Evolutionary conservation across 2,113 vertebrate genomes (phyloP).

Genomic region (Plecturocebus donacophilus): DNA sequence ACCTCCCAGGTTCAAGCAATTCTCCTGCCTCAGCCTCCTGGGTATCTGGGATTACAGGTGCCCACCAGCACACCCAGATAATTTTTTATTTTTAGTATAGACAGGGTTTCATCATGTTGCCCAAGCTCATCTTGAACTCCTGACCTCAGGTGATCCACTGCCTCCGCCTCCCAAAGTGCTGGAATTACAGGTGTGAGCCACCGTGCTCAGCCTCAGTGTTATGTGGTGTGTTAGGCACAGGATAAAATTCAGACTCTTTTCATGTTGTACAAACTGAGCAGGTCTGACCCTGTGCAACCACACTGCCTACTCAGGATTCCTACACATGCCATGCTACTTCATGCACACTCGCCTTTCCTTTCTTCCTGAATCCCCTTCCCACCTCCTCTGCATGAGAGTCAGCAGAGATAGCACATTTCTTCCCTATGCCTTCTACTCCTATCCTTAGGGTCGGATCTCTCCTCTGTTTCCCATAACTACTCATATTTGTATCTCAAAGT

Average conservation of each 20-base stretch:
- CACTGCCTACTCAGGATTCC: too few relatives aligned
- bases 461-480: background rate
- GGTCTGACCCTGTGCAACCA: accelerated
- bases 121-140: too few relatives aligned
- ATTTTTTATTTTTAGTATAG: too few relatives aligned
- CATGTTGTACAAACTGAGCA: background rate
- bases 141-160: too few relatives aligned
- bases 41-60: too few relatives aligned
- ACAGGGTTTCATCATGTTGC: too few relatives aligned
- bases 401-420: background rate
- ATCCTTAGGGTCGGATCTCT: background rate
- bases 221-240: too few relatives aligned
- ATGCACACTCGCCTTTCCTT: background rate
- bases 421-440: background rate
- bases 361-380: background rate
- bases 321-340: accelerated
- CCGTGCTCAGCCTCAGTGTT: background rate
- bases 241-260: background rate
- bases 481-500: background rate
- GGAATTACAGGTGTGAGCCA: too few relatives aligned
- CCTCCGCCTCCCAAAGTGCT: too few relatives aligned
- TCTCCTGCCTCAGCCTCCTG: too few relatives aligned
- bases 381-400: background rate
- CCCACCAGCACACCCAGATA: too few relatives aligned
- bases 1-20: too few relatives aligned